phyloP scores from a whole-genome alignment of 2,113 vertebrate genomes.

The Otis tarda region DNA sequence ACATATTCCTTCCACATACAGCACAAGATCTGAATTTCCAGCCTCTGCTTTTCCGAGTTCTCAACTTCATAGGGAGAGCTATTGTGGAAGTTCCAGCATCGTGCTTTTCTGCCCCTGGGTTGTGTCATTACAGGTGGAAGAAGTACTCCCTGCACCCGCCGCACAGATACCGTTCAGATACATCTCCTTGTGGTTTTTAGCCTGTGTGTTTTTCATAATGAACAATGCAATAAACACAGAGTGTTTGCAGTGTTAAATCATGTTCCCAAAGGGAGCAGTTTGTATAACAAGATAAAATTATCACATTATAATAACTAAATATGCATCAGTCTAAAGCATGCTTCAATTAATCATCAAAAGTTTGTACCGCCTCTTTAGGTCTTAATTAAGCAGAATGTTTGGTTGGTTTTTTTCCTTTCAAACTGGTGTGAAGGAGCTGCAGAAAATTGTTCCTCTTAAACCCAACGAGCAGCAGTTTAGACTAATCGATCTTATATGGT shows the following conservation, averaged over 20 bases:
- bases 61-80: not conserved
- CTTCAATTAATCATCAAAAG: slow-evolving; percentile 86
- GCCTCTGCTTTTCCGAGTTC: not conserved
- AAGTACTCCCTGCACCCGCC: not conserved
- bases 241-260: slow-evolving; percentile 74
- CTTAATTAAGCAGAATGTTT: slow-evolving; percentile 77
- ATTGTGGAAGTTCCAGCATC: not conserved
- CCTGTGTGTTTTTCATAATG: slow-evolving; percentile 67
- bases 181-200: slow-evolving; percentile 63
- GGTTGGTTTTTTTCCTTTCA: slow-evolving; percentile 24
- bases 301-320: slow-evolving; percentile 83
- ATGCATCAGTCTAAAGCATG: slow-evolving; percentile 77
- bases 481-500: slow-evolving; percentile 18
- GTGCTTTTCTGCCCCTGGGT: slow-evolving; percentile 22
- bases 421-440: slow-evolving; percentile 49
- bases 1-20: not conserved
- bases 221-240: slow-evolving; percentile 73
- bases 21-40: not conserved
- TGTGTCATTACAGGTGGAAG: slow-evolving; percentile 35
- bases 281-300: slow-evolving; percentile 81
- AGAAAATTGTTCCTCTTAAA: slow-evolving; percentile 57
- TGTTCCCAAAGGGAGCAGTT: slow-evolving; percentile 78
- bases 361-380: slow-evolving; percentile 75
- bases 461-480: slow-evolving; percentile 47
- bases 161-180: slow-evolving; percentile 35